These are phyloP conservation scores for Branchipolynoe longqiensis DNA, from an alignment of 2,888 invertebrate genomes.

Conservation along the genomic window DNA sequence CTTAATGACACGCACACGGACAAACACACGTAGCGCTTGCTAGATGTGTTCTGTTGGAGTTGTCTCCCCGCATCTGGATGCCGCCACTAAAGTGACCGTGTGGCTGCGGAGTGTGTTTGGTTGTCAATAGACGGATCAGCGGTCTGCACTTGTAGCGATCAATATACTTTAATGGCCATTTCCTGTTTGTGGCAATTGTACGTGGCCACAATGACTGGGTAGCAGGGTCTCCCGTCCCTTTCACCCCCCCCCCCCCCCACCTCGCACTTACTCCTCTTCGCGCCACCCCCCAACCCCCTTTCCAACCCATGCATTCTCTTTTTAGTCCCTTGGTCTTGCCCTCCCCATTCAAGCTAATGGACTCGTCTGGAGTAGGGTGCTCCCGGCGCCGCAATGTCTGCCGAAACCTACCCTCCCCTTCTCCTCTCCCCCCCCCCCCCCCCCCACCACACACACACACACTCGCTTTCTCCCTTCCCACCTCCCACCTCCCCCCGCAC, in stretches of 20 bases:
- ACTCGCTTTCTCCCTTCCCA: background rate
- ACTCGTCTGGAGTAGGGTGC: slow-evolving; percentile 32
- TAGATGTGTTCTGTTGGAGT: no score
- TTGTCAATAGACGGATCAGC: background rate
- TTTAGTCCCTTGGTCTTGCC: background rate
- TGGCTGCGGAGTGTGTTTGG: slow-evolving; percentile 4
- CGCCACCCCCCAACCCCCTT: background rate
- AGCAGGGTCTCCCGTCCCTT: background rate
- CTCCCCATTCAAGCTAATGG: background rate
- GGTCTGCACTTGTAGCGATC: background rate
- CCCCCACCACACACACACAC: no score
- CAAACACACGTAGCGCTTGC: no score
- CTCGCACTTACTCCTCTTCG: background rate
- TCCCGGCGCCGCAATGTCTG: slow-evolving; percentile 27
- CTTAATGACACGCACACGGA: no score
- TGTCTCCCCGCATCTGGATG: no score
- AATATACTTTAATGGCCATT: slow-evolving; percentile 37
- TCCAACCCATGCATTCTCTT: background rate
- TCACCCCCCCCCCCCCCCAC: background rate
- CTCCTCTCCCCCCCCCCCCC: background rate
- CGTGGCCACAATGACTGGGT: background rate
- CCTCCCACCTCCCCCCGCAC: background rate
- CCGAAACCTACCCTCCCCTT: background rate
- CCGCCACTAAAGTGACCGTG: no score
- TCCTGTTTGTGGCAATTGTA: slow-evolving; percentile 6